phyloP scores from a whole-genome alignment of 2,797 vertebrate species.

The Triplophysa yarkandensis region DNA sequence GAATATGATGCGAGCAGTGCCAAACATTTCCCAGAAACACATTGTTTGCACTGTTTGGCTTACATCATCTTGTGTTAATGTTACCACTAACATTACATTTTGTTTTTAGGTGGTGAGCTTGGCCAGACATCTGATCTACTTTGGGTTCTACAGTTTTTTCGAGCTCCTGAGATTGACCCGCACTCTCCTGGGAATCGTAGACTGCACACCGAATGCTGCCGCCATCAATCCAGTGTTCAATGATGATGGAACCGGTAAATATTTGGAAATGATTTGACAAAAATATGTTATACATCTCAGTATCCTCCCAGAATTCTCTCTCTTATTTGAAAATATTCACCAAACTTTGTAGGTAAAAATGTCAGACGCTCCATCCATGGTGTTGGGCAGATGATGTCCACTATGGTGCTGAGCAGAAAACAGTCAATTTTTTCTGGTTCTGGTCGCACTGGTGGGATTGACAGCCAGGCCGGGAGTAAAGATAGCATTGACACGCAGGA shows the following conservation, averaged over 20 bases:
- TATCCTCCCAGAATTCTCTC: no score
- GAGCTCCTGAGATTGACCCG: conserved; percentile 93
- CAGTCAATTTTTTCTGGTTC: conserved; percentile 84
- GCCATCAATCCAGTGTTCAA: conserved; percentile 70
- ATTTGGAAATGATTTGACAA: neutral
- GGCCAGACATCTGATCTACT: conserved; percentile 97
- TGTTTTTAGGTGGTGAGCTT: conserved; percentile 90
- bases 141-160: conserved; percentile 98
- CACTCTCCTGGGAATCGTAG: conserved; percentile 93
- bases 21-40: neutral
- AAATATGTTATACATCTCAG: neutral
- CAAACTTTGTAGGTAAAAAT: conserved; percentile 81
- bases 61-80: neutral
- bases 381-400: conserved; percentile 97
- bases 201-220: conserved; percentile 86
- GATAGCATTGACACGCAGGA: conserved; percentile 88
- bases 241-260: conserved; percentile 83
- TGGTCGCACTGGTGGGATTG: conserved; percentile 68
- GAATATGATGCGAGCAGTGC: no score
- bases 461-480: conserved; percentile 80
- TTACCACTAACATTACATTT: neutral
- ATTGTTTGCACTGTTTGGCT: neutral
- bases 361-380: conserved; percentile 94
- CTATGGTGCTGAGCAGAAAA: conserved; percentile 95
- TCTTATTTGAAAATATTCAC: neutral